Percentiles rank a stretch among this genome's conserved stretches.
Evolutionary conservation across 2,797 vertebrate species (phyloP).

Genomic region (Austrolebias charrua): DNA sequence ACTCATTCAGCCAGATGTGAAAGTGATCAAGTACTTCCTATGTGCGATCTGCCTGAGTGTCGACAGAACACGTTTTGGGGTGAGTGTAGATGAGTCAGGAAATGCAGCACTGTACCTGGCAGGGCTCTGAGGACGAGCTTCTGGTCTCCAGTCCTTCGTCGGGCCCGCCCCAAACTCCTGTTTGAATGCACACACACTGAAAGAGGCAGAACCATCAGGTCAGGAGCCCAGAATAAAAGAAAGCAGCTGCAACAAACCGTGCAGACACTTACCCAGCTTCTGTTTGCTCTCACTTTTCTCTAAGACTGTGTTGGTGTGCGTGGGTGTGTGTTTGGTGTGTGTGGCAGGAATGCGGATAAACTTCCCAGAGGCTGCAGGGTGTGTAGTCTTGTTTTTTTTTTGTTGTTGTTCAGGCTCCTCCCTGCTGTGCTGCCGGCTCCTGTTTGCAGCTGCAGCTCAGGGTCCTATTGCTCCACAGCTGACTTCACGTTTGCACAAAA

Average conservation of each 20-base stretch:
- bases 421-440: constrained; percentile 28
- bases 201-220: constrained; percentile 12
- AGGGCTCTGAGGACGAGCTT: constrained; percentile 45
- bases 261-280: constrained; percentile 47
- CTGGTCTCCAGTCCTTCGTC: constrained; percentile 45
- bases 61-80: neutral
- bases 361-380: constrained; percentile 70
- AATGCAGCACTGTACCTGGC: constrained; percentile 56
- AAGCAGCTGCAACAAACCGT: constrained; percentile 19
- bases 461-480: constrained; percentile 72
- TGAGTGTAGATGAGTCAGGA: constrained; percentile 34
- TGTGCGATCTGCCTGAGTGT: neutral
- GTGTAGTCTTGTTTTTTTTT: constrained; percentile 69
- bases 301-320: neutral
- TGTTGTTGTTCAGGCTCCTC: constrained; percentile 55
- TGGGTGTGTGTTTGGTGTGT: constrained; percentile 18
- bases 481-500: neutral
- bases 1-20: neutral
- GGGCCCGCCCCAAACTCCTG: constrained; percentile 49
- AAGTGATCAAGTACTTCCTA: constrained; percentile 3
- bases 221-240: constrained; percentile 4
- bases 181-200: constrained; percentile 21
- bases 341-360: constrained; percentile 71
- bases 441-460: constrained; percentile 47
- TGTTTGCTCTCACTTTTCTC: constrained; percentile 23